These are phyloP conservation scores for Ophion obscuratus DNA, from an alignment of 2,888 invertebrate genomes.

Conservation along the genomic window DNA sequence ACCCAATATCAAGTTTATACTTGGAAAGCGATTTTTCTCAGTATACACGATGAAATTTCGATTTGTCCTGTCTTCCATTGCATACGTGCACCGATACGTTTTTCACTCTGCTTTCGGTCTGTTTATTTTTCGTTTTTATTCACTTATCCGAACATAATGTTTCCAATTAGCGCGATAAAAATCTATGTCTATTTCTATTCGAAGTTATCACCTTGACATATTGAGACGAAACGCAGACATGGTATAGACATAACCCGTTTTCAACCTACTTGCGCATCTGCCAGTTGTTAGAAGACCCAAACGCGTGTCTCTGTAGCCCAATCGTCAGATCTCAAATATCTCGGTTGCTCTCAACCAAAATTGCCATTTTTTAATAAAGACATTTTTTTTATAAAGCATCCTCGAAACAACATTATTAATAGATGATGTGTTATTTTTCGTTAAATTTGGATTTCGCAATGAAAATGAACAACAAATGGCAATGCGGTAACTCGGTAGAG, in stretches of 20 bases:
- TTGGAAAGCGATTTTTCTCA: too few species aligned
- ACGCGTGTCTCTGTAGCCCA: constrained; percentile 53
- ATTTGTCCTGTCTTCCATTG: too few species aligned
- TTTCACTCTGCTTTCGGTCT: too few species aligned
- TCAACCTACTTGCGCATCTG: constrained; percentile 76
- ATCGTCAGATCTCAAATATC: constrained; percentile 55
- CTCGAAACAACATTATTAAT: too few species aligned
- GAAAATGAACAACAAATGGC: too few species aligned
- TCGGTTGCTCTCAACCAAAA: constrained; percentile 40
- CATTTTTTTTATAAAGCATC: too few species aligned
- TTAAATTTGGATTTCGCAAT: too few species aligned
- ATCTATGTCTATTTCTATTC: constrained; percentile 22
- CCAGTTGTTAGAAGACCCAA: constrained; percentile 73
- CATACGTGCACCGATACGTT: too few species aligned
- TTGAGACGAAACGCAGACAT: constrained; percentile 61
- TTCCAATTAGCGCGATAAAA: too few species aligned
- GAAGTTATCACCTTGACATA: constrained; percentile 74
- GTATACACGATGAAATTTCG: too few species aligned
- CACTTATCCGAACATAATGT: not conserved
- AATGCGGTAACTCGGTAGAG: too few species aligned
- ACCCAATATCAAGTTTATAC: too few species aligned
- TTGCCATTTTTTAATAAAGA: not conserved
- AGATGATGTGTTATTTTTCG: not conserved
- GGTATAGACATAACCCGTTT: constrained; percentile 70
- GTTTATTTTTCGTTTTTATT: not conserved